Percentiles rank a stretch among this genome's conserved stretches.
Evolutionary conservation across 1,140 invertebrate genomes (phyloP).

Genomic region (Zaprionus capensis): DNA sequence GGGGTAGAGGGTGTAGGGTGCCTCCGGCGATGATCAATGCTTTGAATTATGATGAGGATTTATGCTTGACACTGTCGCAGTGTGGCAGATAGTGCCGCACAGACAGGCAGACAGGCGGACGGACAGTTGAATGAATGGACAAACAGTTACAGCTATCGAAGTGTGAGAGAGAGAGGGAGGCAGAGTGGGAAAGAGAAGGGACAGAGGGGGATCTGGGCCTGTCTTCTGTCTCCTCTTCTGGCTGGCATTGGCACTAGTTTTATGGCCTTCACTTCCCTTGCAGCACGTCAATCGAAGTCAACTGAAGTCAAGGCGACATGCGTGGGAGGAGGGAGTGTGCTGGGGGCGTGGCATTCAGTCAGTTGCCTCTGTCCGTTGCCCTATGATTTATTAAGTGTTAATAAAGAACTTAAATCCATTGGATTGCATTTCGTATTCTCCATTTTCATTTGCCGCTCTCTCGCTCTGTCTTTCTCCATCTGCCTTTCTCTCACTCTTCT

Average conservation of each 20-base stretch:
- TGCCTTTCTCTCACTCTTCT: constrained; percentile 6
- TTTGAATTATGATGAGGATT: constrained; percentile 84
- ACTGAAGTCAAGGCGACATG: constrained; percentile 3
- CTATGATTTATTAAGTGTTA: constrained; percentile 84
- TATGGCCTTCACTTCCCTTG: constrained; percentile 71
- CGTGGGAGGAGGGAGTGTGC: background rate
- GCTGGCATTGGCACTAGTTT: constrained; percentile 67
- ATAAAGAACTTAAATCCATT: constrained; percentile 84
- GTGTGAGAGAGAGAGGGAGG: background rate
- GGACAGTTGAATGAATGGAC: constrained; percentile 54
- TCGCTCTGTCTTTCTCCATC: background rate
- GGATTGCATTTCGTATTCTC: constrained; percentile 74
- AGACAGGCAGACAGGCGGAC: constrained; percentile 40
- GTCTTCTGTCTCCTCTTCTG: background rate
- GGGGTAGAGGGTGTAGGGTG: constrained; percentile 11
- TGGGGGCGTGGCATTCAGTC: constrained; percentile 8
- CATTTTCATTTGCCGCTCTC: constrained; percentile 19
- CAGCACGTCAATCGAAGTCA: constrained; percentile 36
- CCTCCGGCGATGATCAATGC: constrained; percentile 78
- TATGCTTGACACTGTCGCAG: constrained; percentile 83
- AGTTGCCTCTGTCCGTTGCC: constrained; percentile 16
- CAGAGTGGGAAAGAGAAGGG: background rate
- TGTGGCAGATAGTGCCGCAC: constrained; percentile 76
- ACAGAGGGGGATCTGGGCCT: background rate
- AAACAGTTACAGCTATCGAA: constrained; percentile 64